Evolutionary conservation across 2,797 vertebrate genomes (phyloP).

Genomic region (Bradypodion pumilum): DNA sequence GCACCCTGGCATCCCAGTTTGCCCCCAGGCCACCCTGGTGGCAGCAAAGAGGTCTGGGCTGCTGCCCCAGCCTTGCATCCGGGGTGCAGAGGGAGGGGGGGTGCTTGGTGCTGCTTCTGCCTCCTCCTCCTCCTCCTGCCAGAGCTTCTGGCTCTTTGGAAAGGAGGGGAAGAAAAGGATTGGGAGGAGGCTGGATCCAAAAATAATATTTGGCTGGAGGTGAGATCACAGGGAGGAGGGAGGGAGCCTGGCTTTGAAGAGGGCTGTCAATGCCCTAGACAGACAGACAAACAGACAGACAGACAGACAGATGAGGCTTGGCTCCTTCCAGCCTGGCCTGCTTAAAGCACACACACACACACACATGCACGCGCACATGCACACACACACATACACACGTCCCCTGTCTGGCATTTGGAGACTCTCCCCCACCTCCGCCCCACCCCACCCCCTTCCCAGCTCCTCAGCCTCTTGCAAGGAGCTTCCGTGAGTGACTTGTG

Average conservation of each 20-base stretch:
- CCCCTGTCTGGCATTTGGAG: fast-evolving
- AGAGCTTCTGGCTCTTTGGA: background rate
- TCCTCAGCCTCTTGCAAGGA: no score
- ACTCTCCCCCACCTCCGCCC: no score
- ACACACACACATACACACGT: no score
- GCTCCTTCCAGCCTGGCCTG: background rate
- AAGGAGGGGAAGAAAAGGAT: background rate
- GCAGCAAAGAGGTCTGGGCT: background rate
- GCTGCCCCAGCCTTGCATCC: background rate
- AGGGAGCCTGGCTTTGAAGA: background rate
- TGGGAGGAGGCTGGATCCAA: background rate
- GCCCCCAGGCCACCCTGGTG: no score
- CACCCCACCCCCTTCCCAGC: no score
- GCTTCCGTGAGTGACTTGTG: no score
- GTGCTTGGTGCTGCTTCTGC: background rate
- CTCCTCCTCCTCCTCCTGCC: background rate
- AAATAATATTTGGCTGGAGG: conserved; percentile 7
- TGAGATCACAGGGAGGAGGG: background rate
- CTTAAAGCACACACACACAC: fast-evolving
- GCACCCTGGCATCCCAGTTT: no score
- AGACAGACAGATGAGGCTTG: no score
- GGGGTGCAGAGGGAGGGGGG: no score
- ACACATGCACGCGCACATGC: background rate
- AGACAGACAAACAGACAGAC: no score
- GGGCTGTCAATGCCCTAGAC: background rate